A percentile compares a stretch with the other conserved stretches of the same genome.
Conservation (phyloP, 2,888 invertebrate genomes). For the Tortricodes alternella region DNA sequence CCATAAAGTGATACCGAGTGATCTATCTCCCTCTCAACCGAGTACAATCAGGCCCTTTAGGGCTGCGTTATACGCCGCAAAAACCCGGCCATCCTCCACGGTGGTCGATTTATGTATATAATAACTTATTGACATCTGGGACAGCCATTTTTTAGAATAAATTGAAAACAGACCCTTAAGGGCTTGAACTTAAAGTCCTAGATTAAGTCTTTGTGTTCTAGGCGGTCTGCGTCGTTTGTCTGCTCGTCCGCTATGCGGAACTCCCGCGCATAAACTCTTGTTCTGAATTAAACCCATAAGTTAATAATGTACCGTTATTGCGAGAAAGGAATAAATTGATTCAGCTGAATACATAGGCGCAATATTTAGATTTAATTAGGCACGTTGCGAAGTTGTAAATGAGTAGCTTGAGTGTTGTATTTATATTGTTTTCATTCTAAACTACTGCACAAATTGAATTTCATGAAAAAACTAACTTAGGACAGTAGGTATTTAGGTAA, state of each 20-base stretch:
- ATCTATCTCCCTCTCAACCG: constrained; percentile 4
- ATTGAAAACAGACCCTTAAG: background rate
- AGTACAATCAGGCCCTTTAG: background rate
- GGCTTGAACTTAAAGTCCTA: background rate
- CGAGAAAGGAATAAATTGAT: constrained; percentile 9
- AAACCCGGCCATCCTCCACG: constrained; percentile 18
- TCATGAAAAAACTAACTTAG: too few species aligned
- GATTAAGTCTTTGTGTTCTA: background rate
- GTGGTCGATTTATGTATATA: constrained; percentile 29
- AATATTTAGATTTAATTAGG: background rate
- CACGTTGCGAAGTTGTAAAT: too few species aligned
- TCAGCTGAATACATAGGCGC: background rate
- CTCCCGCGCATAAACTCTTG: constrained; percentile 10
- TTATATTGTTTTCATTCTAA: too few species aligned
- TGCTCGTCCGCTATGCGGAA: constrained; percentile 17
- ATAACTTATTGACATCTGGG: constrained; percentile 28
- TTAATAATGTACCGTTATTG: constrained; percentile 21
- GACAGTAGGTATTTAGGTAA: too few species aligned
- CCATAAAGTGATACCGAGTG: constrained; percentile 11
- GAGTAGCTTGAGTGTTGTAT: too few species aligned
- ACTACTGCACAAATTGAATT: too few species aligned
- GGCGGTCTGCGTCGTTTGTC: constrained; percentile 8
- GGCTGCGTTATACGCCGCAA: background rate
- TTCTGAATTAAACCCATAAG: constrained; percentile 23
- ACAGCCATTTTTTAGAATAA: constrained; percentile 12